Base-by-base conservation (phyloP, 2,888 invertebrate genomes). In the Linnaemya vulpina region DNA sequence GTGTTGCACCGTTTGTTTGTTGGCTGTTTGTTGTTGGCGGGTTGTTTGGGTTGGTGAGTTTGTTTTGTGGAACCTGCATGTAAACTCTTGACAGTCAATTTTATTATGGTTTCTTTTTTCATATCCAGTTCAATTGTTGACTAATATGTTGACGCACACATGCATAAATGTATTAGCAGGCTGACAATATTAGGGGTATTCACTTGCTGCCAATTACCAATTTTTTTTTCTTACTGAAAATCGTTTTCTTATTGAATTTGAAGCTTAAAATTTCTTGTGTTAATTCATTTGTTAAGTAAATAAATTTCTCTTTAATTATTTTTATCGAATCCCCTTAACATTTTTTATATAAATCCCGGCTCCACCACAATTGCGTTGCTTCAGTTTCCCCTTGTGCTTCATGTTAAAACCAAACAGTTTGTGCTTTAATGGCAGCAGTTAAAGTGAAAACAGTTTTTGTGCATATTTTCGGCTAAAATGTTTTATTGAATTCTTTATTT, bases 401-500 rank as follows among this genome's bases (percentile, higher is more conserved):
- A 49, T 9, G 22, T 10, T 49, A 71, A 30, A 70, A 15, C 51
- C 43, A 25, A 76, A 13, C 4, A 15, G 8, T 65, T 25, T 43
- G 13, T 55, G 38, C 35, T 62, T 43, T 49, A 78, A 70, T 78
- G 58, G 25, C 22, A 58, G 15, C 25, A 77, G 60, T 78, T 84
- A 51, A 75, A 68, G 49, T 58, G 51, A 68, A 75, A 80, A 75
- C 49, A n/a, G 35, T 67, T 81, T 84, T 68, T 25, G 40, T 78
- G 74, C 40, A 71, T 82, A 82, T 63, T 79, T 79, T 84, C 55
- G 63, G 62, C 70, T 71, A 65, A 74, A 67, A 78, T 81, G 53
- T 63, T 78, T 78, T 77, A 84, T 81, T 78, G 68, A 82, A 85
- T 82, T 74, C 74, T 68, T 73, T 80, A 63, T 85, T 76, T 73